phyloP scores from a whole-genome alignment of 1,140 invertebrate species.

The Tyrophagus putrescentiae region DNA sequence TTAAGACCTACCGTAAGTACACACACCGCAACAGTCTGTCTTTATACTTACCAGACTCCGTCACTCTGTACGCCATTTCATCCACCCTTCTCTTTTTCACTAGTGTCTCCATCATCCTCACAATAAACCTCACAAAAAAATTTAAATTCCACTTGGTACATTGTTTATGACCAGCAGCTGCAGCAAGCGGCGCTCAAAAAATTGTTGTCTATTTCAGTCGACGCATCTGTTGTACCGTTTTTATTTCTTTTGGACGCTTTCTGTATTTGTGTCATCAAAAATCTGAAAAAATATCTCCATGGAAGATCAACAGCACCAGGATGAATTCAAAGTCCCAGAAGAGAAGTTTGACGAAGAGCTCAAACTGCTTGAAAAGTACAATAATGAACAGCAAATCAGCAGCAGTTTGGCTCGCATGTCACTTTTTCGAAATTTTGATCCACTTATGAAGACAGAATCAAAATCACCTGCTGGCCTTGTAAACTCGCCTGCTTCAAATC shows the following conservation, averaged over 20 bases:
- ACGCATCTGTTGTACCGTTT: neutral
- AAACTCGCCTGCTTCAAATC: neutral
- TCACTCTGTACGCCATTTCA: no score
- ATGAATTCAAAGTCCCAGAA: constrained; percentile 3
- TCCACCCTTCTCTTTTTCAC: no score
- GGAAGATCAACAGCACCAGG: neutral
- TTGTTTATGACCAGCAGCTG: no score
- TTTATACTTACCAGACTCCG: no score
- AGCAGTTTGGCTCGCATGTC: constrained; percentile 3
- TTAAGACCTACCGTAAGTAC: no score
- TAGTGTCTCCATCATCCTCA: no score
- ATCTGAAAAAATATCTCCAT: neutral
- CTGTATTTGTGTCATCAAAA: neutral
- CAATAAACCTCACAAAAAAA: no score
- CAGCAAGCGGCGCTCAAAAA: no score
- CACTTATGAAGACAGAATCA: constrained; percentile 7
- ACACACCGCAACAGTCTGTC: no score
- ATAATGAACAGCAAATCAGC: neutral
- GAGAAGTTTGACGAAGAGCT: constrained; percentile 5
- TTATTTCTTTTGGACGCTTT: neutral
- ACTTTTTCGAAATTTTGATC: constrained; percentile 18
- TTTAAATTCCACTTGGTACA: no score
- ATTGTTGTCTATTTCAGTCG: no score
- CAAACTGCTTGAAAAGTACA: constrained; percentile 4
- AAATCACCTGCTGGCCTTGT: neutral